Conservation (phyloP, 2,888 invertebrate species). For the Nephrotoma appendiculata region DNA sequence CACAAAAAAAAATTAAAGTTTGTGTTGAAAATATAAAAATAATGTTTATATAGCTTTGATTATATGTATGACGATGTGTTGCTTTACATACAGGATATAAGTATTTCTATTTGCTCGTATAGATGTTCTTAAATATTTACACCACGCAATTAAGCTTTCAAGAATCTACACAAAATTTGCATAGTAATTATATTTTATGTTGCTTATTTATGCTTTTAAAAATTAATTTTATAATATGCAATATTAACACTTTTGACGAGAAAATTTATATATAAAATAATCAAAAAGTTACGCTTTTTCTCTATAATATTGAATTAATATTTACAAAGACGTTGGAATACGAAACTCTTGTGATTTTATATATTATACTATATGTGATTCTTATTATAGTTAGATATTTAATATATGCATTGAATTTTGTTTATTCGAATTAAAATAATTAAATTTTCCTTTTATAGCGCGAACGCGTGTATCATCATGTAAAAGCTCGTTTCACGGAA, state of each 20-base stretch:
- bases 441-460: no score
- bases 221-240: not conserved
- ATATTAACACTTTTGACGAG: not conserved
- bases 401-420: no score
- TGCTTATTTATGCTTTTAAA: not conserved
- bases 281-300: not conserved
- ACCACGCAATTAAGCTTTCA: not conserved
- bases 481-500: no score
- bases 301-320: not conserved
- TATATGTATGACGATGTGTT: not conserved
- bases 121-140: not conserved
- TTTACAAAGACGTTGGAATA: not conserved
- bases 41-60: not conserved
- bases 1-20: not conserved
- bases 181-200: not conserved
- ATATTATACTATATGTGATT: no score
- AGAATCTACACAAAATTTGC: not conserved
- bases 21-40: not conserved
- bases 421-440: no score
- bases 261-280: not conserved
- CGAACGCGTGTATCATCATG: no score
- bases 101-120: not conserved
- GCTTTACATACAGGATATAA: not conserved
- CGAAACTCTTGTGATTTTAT: no score
- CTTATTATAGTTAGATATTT: no score